Percentiles rank a stretch among this genome's conserved stretches.
phyloP scores from a whole-genome alignment of 2,888 invertebrate genomes.

The Zaprionus lineosus region DNA sequence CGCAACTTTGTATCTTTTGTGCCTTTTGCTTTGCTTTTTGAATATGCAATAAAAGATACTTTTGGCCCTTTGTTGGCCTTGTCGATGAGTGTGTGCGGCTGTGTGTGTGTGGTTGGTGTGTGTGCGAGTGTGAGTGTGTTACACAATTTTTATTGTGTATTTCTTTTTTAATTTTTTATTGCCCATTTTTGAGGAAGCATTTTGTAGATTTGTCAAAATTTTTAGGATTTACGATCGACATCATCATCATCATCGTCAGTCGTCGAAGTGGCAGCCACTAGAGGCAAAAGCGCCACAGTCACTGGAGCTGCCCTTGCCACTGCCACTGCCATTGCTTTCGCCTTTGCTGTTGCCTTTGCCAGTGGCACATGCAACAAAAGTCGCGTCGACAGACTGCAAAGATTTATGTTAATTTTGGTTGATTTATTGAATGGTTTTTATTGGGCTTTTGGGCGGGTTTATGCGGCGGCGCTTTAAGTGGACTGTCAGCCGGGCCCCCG shows the following conservation, averaged over 20 bases:
- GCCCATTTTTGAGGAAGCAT: slow-evolving; percentile 72
- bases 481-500: slow-evolving; percentile 51
- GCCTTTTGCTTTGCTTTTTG: slow-evolving; percentile 16
- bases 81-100: slow-evolving; percentile 4
- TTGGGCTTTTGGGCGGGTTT: slow-evolving; percentile 60
- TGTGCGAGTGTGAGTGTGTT: slow-evolving; percentile 6
- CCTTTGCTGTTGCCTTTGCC: too few relatives aligned
- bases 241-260: slow-evolving; percentile 61
- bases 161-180: slow-evolving; percentile 72
- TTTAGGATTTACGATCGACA: slow-evolving; percentile 75
- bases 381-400: slow-evolving; percentile 63
- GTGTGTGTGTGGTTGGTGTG: slow-evolving; percentile 9
- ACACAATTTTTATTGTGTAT: slow-evolving; percentile 15
- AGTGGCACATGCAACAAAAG: too few relatives aligned
- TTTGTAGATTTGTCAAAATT: slow-evolving; percentile 77
- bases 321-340: slow-evolving; percentile 1
- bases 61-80: slow-evolving; percentile 30
- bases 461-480: slow-evolving; percentile 56
- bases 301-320: slow-evolving; percentile 1
- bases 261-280: slow-evolving; percentile 4
- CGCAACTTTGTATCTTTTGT: neutral
- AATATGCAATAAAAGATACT: slow-evolving; percentile 51
- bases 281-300: too few relatives aligned
- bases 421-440: slow-evolving; percentile 79
- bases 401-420: slow-evolving; percentile 78